Conservation (phyloP, 2,888 invertebrate genomes). For the Ditylenchus weischeri region DNA sequence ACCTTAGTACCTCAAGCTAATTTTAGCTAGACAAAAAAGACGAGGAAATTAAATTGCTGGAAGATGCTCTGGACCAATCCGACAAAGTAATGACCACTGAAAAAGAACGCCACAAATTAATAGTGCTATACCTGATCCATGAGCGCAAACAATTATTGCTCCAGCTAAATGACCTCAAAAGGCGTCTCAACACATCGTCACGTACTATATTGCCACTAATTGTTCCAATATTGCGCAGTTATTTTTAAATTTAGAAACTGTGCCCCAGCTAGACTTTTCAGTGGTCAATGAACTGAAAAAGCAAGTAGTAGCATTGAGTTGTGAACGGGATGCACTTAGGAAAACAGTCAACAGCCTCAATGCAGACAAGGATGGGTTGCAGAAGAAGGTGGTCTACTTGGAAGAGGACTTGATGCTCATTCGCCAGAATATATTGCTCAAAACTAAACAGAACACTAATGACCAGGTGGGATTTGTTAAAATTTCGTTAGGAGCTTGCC, state of each 20-base stretch:
- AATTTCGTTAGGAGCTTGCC: too few relatives aligned
- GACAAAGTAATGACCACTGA: conserved; percentile 13
- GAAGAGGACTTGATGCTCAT: conserved; percentile 16
- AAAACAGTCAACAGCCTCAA: not conserved
- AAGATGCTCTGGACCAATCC: conserved; percentile 7
- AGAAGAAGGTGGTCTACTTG: conserved; percentile 15
- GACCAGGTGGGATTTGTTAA: not conserved
- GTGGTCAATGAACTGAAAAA: not conserved
- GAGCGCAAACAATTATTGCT: conserved; percentile 14
- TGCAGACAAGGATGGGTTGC: conserved; percentile 17
- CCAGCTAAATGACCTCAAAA: conserved; percentile 2
- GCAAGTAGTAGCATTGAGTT: not conserved
- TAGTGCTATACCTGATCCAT: conserved; percentile 20
- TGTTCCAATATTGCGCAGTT: not conserved
- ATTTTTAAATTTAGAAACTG: too few relatives aligned
- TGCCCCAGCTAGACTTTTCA: too few relatives aligned
- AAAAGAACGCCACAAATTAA: conserved; percentile 14
- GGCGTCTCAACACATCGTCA: not conserved
- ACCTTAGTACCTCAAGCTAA: not conserved
- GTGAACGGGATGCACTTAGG: not conserved
- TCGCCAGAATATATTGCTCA: not conserved
- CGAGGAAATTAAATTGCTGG: conserved; percentile 11
- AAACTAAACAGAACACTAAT: not conserved
- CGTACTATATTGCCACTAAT: not conserved
- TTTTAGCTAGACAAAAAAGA: conserved; percentile 16